These are phyloP conservation scores for Catostomus latipinnis DNA, from an alignment of 2,797 vertebrate genomes.

Conservation along the genomic window DNA sequence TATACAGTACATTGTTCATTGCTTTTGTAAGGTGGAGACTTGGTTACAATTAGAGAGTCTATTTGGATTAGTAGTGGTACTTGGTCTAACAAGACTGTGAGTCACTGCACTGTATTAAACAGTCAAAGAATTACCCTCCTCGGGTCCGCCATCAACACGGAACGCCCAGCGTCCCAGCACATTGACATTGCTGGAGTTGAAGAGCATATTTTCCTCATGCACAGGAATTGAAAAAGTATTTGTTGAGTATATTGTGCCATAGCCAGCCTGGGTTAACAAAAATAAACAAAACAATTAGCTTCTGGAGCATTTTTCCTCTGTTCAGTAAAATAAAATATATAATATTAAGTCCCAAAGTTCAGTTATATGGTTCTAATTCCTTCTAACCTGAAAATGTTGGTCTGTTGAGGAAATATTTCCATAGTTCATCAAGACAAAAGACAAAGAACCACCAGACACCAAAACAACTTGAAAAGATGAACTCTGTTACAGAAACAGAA, in stretches of 20 bases:
- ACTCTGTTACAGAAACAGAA: background rate
- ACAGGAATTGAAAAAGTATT: background rate
- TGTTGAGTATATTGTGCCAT: background rate
- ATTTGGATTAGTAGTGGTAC: too few relatives aligned
- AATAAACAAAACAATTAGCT: too few relatives aligned
- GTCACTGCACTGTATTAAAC: background rate
- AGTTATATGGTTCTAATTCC: background rate
- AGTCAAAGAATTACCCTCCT: background rate
- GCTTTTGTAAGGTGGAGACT: too few relatives aligned
- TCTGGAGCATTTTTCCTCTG: too few relatives aligned
- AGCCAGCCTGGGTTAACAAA: constrained; percentile 31
- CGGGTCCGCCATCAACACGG: constrained; percentile 21
- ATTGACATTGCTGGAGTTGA: constrained; percentile 21
- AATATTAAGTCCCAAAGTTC: background rate
- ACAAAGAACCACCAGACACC: constrained; percentile 15
- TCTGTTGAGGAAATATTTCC: background rate
- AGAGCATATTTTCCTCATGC: background rate
- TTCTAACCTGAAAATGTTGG: background rate
- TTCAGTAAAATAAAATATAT: too few relatives aligned
- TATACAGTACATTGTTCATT: too few relatives aligned
- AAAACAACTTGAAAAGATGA: constrained; percentile 30
- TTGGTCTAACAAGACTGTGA: too few relatives aligned
- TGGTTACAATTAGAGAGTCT: too few relatives aligned
- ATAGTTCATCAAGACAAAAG: constrained; percentile 39
- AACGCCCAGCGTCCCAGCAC: constrained; percentile 38